A percentile compares a stretch with the other conserved stretches of the same genome.
phyloP scores from a whole-genome alignment of 2,113 vertebrate species.

The Onychostoma macrolepis region DNA sequence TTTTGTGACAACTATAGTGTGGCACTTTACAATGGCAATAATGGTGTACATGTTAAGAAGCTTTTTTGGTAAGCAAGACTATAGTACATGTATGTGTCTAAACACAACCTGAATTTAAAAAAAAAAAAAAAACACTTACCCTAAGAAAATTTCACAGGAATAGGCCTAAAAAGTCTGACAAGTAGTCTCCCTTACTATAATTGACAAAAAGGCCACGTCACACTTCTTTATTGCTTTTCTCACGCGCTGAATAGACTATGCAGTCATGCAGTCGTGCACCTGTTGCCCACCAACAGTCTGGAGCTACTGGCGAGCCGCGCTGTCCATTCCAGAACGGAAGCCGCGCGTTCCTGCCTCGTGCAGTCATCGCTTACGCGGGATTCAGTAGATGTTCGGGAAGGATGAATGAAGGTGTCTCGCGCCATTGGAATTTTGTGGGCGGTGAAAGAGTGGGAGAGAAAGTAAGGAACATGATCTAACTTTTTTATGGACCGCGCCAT shows the following conservation, averaged over 20 bases:
- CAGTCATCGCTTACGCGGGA: not conserved
- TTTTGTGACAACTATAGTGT: not conserved
- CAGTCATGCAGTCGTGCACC: conserved; percentile 5
- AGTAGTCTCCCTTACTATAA: not conserved
- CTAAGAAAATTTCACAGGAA: not conserved
- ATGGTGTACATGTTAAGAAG: not conserved
- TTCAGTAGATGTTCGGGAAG: not conserved
- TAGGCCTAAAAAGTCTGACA: not conserved
- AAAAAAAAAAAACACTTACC: not conserved
- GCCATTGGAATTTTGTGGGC: conserved; percentile 33
- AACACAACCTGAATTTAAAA: not conserved
- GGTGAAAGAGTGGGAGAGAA: not conserved
- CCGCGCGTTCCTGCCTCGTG: conserved; percentile 21
- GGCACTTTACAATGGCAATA: not conserved
- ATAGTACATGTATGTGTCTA: not conserved
- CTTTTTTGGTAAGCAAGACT: not conserved
- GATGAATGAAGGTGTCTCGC: conserved; percentile 42
- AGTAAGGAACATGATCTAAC: conserved; percentile 36
- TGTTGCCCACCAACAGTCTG: not conserved
- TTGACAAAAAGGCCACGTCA: not conserved
- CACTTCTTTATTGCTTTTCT: conserved; percentile 28
- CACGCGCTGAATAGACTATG: not conserved
- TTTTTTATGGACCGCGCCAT: conserved; percentile 20
- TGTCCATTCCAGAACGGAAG: conserved; percentile 9
- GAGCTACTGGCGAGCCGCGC: not conserved